These are phyloP conservation scores for Nanorana parkeri DNA, from an alignment of 2,113 vertebrate genomes.

Conservation along the genomic window DNA sequence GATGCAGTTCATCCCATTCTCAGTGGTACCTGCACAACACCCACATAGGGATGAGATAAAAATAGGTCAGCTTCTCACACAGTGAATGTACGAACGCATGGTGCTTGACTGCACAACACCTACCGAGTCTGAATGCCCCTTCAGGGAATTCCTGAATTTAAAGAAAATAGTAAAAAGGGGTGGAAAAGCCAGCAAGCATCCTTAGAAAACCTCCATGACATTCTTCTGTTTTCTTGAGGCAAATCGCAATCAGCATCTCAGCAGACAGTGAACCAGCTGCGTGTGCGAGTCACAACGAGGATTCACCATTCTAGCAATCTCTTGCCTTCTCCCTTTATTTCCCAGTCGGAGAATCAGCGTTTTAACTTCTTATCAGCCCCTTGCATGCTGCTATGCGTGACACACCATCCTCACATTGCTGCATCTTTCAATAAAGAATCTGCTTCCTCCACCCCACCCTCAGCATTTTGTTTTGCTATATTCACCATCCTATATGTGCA, in stretches of 20 bases:
- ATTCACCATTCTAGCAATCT: slow-evolving; percentile 39
- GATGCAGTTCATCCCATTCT: slow-evolving; percentile 64
- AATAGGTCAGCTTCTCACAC: slow-evolving; percentile 69
- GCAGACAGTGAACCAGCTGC: slow-evolving; percentile 17
- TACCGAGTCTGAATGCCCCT: slow-evolving; percentile 65
- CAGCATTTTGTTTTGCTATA: slow-evolving; percentile 55
- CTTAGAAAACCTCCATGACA: slow-evolving; percentile 9
- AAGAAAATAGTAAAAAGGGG: slow-evolving; percentile 55
- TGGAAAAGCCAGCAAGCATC: slow-evolving; percentile 31
- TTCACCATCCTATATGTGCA: slow-evolving; percentile 57
- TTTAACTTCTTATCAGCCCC: slow-evolving; percentile 50
- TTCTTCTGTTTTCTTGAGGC: slow-evolving; percentile 32
- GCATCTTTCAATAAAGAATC: slow-evolving; percentile 50
- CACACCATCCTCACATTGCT: slow-evolving; percentile 24
- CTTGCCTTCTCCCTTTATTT: slow-evolving; percentile 37
- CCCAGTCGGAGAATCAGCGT: slow-evolving; percentile 31
- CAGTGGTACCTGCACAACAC: slow-evolving; percentile 61
- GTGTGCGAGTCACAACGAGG: slow-evolving; percentile 27
- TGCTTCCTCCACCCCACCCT: slow-evolving; percentile 40
- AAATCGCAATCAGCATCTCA: slow-evolving; percentile 31
- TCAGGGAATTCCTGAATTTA: slow-evolving; percentile 62
- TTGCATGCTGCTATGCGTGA: slow-evolving; percentile 38
- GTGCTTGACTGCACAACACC: slow-evolving; percentile 67
- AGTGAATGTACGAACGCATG: slow-evolving; percentile 63
- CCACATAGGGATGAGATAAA: slow-evolving; percentile 68